phyloP scores from a whole-genome alignment of 2,797 vertebrate genomes.

The Harpagifer antarcticus region DNA sequence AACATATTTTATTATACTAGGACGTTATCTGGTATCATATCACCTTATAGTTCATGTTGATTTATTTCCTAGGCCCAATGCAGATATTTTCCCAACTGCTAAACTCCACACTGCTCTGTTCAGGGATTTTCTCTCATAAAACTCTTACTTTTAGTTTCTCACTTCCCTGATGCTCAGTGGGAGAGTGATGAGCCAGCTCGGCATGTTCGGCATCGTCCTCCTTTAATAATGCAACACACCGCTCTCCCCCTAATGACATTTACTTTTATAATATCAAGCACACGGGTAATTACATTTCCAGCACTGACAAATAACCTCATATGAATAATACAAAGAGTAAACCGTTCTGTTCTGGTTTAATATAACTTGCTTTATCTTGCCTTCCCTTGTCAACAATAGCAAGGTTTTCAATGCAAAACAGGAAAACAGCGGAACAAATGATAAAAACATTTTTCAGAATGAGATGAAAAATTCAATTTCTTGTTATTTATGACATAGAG shows the following conservation, averaged over 20 bases:
- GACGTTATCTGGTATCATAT: no score
- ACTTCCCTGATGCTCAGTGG: not conserved
- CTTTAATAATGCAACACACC: constrained; percentile 45
- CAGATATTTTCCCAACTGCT: not conserved
- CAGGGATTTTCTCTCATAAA: not conserved
- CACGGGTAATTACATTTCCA: constrained; percentile 55
- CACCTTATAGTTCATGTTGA: no score
- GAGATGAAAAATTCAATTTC: not conserved
- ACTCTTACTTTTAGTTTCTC: no score
- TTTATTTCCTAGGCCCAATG: no score
- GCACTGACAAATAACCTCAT: constrained; percentile 40
- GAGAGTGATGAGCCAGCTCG: constrained; percentile 6
- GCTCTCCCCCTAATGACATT: constrained; percentile 37
- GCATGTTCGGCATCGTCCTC: constrained; percentile 20
- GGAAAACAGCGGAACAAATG: not conserved
- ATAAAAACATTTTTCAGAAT: not conserved
- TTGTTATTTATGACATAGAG: constrained; percentile 1
- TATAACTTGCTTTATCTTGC: constrained; percentile 17
- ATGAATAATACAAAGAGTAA: constrained; percentile 45
- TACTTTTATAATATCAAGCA: constrained; percentile 46
- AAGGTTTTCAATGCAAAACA: constrained; percentile 11
- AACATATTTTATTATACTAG: no score
- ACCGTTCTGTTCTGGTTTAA: constrained; percentile 30
- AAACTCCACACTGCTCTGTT: not conserved
- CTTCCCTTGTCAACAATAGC: not conserved